Evolutionary conservation across 2,797 vertebrate species (phyloP), one percentile per base, ranked within the genome.

Genomic region (Holocentrus rufus): DNA sequence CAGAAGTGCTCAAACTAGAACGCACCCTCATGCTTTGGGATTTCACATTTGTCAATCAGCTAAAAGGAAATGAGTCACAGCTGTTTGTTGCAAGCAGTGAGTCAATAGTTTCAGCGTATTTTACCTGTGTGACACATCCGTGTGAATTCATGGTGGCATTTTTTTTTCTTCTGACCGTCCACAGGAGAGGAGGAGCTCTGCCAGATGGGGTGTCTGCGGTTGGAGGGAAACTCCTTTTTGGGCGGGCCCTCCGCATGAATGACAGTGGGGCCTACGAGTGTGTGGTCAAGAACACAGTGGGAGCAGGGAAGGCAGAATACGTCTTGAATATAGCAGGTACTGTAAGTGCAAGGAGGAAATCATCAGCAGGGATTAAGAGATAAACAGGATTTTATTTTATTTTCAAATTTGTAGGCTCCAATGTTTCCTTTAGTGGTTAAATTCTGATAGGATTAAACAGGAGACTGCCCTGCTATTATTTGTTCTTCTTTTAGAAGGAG

Each of bases 261-360:
- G 93, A 95, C 88, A 88, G 84, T 1, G 94, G 93, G 17, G 47
- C 87, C 6, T 95, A 93, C 5, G 65, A 91, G 76, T 93, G 92
- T 20, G 62, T 58, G 63, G 88, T 77, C 44, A 76, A 4, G 5
- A 95, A 94, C 83, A 34, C 0, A 0, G 76, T 91, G 7, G 93
- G 93, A 65, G 31, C 18, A 0, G 85, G 69, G 7, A 87, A 54
- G 70, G 13, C 83, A 0, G 90, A 93, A 34, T 87, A 85, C 3
- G n/a, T 2, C 0, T 5, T 94, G 60, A 39, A 34, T 0, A 22
- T 92, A 14, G 1, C 64, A 57, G 81, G n/a, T n/a, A n/a, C n/a
- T n/a, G 92, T 93, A 65, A 72, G 73, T 14, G 5, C 5, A 14
- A 30, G 6, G 23, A 14, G 23, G 39, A 44, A 39, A 39, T 39